Percentiles rank a stretch among this genome's conserved stretches.
Evolutionary conservation across 2,797 vertebrate genomes (phyloP).

Genomic region (Bufotes viridis): DNA sequence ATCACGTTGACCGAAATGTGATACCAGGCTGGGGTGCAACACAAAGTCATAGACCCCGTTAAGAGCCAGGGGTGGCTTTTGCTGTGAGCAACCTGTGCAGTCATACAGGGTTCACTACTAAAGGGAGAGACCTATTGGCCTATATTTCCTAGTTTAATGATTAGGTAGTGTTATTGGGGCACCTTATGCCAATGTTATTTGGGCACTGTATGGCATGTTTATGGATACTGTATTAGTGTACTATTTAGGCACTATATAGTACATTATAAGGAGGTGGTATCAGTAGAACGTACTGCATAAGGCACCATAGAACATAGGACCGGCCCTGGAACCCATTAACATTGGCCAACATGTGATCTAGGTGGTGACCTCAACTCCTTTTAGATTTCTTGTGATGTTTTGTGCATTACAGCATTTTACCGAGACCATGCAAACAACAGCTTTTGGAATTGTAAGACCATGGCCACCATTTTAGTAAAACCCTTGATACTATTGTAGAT

Average conservation of each 20-base stretch:
- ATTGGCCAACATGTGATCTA: not conserved
- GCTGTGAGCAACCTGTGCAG: not conserved
- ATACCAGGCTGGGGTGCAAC: not conserved
- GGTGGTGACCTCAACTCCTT: not conserved
- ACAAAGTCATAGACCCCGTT: not conserved
- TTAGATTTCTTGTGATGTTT: not conserved
- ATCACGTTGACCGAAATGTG: not conserved
- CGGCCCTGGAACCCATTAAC: too few species aligned
- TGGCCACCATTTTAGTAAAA: not conserved
- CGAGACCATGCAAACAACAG: not conserved
- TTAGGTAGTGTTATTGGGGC: not conserved
- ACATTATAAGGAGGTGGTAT: not conserved
- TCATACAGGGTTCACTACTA: not conserved
- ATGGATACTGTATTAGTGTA: not conserved
- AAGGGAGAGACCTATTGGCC: not conserved
- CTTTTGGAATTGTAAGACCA: not conserved
- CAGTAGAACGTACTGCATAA: too few species aligned
- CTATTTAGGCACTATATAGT: not conserved
- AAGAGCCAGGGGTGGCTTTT: not conserved
- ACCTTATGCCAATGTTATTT: not conserved
- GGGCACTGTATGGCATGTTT: not conserved
- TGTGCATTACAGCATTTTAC: not conserved
- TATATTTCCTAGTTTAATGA: not conserved
- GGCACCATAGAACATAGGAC: not conserved
- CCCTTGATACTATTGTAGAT: conserved; percentile 7